phyloP scores from a whole-genome alignment of 2,888 invertebrate species.

The Tiliacea aurago region DNA sequence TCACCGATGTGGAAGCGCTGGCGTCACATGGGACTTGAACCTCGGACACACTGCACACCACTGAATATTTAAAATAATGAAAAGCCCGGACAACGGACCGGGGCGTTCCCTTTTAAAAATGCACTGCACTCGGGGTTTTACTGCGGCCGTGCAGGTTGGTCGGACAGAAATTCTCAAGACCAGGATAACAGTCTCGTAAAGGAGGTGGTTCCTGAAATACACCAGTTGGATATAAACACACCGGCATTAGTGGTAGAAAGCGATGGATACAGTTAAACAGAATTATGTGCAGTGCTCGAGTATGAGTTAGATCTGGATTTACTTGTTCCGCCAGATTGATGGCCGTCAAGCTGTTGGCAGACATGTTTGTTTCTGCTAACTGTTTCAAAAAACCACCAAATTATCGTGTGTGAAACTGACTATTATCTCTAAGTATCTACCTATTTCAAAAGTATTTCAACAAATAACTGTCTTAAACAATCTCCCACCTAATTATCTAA shows the following conservation, averaged over 20 bases:
- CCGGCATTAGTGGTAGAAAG: conserved; percentile 70
- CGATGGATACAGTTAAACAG: conserved; percentile 69
- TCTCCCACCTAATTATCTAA: not conserved
- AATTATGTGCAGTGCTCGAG: conserved; percentile 63
- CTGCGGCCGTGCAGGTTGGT: conserved; percentile 88
- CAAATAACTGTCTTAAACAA: not conserved
- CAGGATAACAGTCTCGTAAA: conserved; percentile 85
- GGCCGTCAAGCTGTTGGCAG: conserved; percentile 15
- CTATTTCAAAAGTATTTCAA: not conserved
- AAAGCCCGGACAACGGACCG: conserved; percentile 81
- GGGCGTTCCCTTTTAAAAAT: conserved; percentile 90
- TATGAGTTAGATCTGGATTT: conserved; percentile 49
- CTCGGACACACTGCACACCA: conserved; percentile 84
- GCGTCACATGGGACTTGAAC: conserved; percentile 75
- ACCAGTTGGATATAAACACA: conserved; percentile 78
- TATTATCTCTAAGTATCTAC: not conserved
- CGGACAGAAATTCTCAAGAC: conserved; percentile 82
- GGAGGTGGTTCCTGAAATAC: conserved; percentile 79
- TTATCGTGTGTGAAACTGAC: conserved; percentile 3
- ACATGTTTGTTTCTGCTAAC: conserved; percentile 19
- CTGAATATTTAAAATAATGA: conserved; percentile 90
- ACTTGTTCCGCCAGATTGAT: conserved; percentile 34
- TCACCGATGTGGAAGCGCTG: conserved; percentile 76
- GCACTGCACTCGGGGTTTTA: conserved; percentile 88
- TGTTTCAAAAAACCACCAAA: conserved; percentile 16